phyloP scores from a whole-genome alignment of 2,888 invertebrate species.

The Erynnis tages region DNA sequence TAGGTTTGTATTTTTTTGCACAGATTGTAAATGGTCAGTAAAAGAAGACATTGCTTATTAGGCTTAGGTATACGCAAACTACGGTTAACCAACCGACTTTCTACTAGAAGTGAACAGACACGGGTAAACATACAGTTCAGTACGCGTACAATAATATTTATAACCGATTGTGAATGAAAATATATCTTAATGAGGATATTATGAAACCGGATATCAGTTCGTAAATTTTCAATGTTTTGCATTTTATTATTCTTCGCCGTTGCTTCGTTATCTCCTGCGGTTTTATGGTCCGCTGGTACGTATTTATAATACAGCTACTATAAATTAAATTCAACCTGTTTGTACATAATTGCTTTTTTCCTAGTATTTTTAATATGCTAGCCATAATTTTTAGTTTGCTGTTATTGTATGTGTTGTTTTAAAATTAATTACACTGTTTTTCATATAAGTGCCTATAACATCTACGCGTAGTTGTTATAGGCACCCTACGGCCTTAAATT shows the following conservation, averaged over 20 bases:
- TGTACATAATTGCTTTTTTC: not conserved
- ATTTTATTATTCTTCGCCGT: slow-evolving; percentile 17
- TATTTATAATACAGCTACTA: not conserved
- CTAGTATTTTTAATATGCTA: not conserved
- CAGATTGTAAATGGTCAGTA: too few species aligned
- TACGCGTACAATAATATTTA: not conserved
- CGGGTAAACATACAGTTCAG: too few species aligned
- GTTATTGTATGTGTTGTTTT: too few species aligned
- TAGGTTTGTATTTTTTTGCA: too few species aligned
- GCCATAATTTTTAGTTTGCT: too few species aligned
- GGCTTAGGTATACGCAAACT: too few species aligned
- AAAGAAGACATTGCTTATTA: too few species aligned
- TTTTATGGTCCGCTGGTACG: slow-evolving; percentile 14
- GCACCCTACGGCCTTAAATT: too few species aligned
- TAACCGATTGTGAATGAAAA: slow-evolving; percentile 12
- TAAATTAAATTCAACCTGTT: slow-evolving; percentile 5
- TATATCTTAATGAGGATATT: slow-evolving; percentile 18
- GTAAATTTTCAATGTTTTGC: slow-evolving; percentile 21
- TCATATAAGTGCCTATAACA: too few species aligned
- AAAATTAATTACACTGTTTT: too few species aligned
- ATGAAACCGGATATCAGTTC: slow-evolving; percentile 18
- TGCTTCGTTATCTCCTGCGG: slow-evolving; percentile 20
- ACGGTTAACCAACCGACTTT: not conserved
- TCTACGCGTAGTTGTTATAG: too few species aligned
- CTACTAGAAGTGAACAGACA: not conserved